Percentiles rank a stretch among this genome's conserved stretches.
phyloP scores from a whole-genome alignment of 2,888 invertebrate species.

The Hypolimnas misippus region DNA sequence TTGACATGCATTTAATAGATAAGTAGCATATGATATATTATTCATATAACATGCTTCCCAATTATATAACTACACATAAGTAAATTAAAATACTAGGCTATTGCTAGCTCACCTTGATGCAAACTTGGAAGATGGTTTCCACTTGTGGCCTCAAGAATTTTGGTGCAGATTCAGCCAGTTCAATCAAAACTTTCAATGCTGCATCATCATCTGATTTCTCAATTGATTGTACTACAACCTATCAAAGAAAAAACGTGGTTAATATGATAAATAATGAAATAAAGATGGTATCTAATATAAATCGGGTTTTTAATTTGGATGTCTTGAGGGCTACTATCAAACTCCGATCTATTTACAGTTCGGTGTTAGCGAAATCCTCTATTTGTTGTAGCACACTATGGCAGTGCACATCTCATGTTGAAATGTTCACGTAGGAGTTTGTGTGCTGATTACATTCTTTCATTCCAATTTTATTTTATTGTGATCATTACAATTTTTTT shows the following conservation, averaged over 20 bases:
- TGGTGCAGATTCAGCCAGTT: constrained; percentile 96
- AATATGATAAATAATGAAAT: neutral
- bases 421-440: constrained; percentile 66
- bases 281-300: neutral
- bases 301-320: constrained; percentile 42
- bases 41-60: too few relatives aligned
- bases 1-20: constrained; percentile 3
- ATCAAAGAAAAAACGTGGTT: constrained; percentile 37
- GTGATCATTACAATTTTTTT: too few relatives aligned
- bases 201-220: constrained; percentile 95
- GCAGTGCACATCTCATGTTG: constrained; percentile 65
- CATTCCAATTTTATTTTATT: too few relatives aligned
- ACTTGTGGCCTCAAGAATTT: constrained; percentile 96
- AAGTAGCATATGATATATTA: neutral
- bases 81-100: constrained; percentile 44
- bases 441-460: constrained; percentile 51
- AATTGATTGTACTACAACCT: constrained; percentile 91
- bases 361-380: constrained; percentile 80
- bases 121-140: constrained; percentile 93
- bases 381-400: constrained; percentile 73
- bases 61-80: neutral
- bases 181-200: constrained; percentile 95
- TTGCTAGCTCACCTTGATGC: constrained; percentile 87
- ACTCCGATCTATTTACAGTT: constrained; percentile 68
- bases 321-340: constrained; percentile 81